These are phyloP conservation scores for Phaedon cochleariae DNA, from an alignment of 2,888 invertebrate species.

Conservation along the genomic window DNA sequence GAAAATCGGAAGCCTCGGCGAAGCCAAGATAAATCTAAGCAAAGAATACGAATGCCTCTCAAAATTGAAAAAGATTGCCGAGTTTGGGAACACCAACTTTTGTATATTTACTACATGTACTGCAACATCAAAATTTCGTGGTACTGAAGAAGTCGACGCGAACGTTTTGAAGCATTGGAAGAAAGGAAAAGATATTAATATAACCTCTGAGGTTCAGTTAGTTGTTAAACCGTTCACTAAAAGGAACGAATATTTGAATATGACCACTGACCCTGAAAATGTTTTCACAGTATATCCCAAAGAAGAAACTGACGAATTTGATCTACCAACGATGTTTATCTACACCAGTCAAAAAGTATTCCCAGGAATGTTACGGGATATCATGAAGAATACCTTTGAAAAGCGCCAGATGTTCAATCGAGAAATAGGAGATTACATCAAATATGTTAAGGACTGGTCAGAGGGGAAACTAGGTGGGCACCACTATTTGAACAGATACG, in stretches of 20 bases:
- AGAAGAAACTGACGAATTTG: slow-evolving; percentile 18
- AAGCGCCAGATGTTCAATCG: background rate
- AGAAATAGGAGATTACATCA: slow-evolving; percentile 23
- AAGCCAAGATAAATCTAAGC: slow-evolving; percentile 29
- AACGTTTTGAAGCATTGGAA: slow-evolving; percentile 18
- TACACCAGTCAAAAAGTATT: slow-evolving; percentile 39
- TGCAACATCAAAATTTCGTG: slow-evolving; percentile 21
- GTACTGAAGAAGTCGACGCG: background rate
- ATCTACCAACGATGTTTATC: slow-evolving; percentile 36
- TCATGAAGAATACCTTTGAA: slow-evolving; percentile 29
- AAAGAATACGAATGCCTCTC: slow-evolving; percentile 30
- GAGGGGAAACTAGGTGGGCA: slow-evolving; percentile 42
- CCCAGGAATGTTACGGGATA: slow-evolving; percentile 27
- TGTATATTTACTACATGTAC: slow-evolving; percentile 33
- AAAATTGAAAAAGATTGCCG: slow-evolving; percentile 15
- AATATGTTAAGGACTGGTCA: slow-evolving; percentile 44
- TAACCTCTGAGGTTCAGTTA: background rate
- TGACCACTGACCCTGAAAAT: slow-evolving; percentile 32
- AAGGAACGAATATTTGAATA: slow-evolving; percentile 29
- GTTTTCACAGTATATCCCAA: slow-evolving; percentile 26
- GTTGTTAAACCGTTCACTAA: slow-evolving; percentile 20
- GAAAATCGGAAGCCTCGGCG: slow-evolving; percentile 26
- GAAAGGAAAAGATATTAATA: background rate
- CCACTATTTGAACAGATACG: slow-evolving; percentile 43
- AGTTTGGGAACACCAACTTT: slow-evolving; percentile 28